Conservation (phyloP, 2,113 vertebrate species). For the Dendropsophus ebraccatus region DNA sequence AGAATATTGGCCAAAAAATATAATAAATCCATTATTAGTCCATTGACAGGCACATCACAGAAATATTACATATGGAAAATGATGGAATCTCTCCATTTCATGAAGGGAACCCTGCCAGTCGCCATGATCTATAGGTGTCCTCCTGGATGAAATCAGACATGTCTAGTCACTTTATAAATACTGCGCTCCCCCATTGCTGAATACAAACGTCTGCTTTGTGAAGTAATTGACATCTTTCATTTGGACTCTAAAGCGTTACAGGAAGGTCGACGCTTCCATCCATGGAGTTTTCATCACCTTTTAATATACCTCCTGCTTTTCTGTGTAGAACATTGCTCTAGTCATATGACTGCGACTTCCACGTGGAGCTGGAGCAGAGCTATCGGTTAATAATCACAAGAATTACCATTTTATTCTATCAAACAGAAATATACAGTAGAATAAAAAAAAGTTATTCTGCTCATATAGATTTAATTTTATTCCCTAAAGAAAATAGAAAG, state of each 20-base stretch:
- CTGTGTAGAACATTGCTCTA: background rate
- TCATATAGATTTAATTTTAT: background rate
- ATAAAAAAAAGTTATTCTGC: too few species aligned
- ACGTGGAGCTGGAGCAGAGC: background rate
- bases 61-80: background rate
- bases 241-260: constrained; percentile 27
- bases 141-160: constrained; percentile 6
- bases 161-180: constrained; percentile 23
- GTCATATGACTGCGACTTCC: background rate
- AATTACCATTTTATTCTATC: background rate
- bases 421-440: background rate
- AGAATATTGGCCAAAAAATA: background rate
- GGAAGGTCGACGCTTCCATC: constrained; percentile 1
- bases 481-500: background rate
- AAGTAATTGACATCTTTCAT: constrained; percentile 47
- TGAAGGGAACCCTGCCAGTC: background rate
- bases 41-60: background rate
- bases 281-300: constrained; percentile 40
- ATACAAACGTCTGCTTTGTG: constrained; percentile 31
- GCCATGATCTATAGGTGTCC: constrained; percentile 7
- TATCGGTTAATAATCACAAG: background rate
- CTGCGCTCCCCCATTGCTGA: background rate
- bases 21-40: background rate
- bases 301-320: constrained; percentile 21
- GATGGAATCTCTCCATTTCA: background rate